Base-by-base conservation (phyloP, 1,140 invertebrate genomes). In the Epicauta chinensis region DNA sequence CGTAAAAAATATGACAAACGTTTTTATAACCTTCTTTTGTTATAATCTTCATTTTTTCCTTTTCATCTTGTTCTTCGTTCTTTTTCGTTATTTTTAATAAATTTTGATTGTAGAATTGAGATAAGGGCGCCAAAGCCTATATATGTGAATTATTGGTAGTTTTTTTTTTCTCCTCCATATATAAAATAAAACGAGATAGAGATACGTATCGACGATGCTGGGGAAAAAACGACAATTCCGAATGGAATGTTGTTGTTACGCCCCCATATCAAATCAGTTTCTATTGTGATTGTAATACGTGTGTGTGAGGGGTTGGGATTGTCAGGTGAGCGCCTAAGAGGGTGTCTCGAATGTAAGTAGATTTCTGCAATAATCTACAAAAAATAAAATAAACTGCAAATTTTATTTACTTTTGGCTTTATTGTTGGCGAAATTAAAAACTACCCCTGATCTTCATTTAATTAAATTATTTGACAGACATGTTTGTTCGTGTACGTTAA, bases 1-100 rank as follows among this genome's bases (percentile, higher is more conserved):
- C 61, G 61, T 63, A 63, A 59, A 61, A 63, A 63, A 63, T 61
- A 63, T 63, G 61, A 63, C 61, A 63, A 63, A 63, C 61, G 56
- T 53, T 52, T 58, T 61, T 56, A 54, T 63, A 48, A 23, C 2
- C 23, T 23, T 49, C 59, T 59, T 61, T 63, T 63, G 59, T 63
- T 63, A 55, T 58, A 59, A 56, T 60, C 53, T 63, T 63, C 23
- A 2, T 63, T 63, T 63, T 63, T 56, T 58, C 54, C 61, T 61
- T 61, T 63, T 61, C 61, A 61, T 63, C 59, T 38, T 43, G 43
- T 40, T 36, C 50, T 41, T 36, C 35, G 56, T 54, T 59, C 46
- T 49, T 61, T 61, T 63, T 61, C 54, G 54, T 56, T 61, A 63
- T 61, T 63, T 61, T 63, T 61, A 61, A 56, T 38, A 44, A 46